These are phyloP conservation scores for Oithona nana DNA, from an alignment of 2,888 invertebrate species.

Conservation along the genomic window DNA sequence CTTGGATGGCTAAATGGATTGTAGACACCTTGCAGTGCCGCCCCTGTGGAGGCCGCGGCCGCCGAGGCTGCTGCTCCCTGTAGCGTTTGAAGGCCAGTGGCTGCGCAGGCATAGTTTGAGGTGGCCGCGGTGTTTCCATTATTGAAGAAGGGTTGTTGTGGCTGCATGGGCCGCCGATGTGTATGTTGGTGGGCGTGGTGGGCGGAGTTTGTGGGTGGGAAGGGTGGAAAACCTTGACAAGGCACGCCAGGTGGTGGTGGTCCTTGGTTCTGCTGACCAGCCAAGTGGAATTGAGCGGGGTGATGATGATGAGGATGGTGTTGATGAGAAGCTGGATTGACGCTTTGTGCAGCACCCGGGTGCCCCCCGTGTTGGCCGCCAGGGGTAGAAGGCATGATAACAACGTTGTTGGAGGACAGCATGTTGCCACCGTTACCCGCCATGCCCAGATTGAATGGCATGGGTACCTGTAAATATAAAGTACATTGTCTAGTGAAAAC, in stretches of 20 bases:
- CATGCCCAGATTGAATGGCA: not conserved
- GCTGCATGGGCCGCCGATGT: conserved; percentile 26
- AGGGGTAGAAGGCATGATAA: not conserved
- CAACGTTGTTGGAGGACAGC: not conserved
- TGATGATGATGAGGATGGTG: conserved; percentile 11
- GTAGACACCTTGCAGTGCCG: not conserved
- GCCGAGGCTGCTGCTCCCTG: not conserved
- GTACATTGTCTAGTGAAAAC: not conserved
- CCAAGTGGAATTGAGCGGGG: conserved; percentile 22
- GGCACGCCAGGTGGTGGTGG: conserved; percentile 26
- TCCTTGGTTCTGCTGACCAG: conserved; percentile 27
- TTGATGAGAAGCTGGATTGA: conserved; percentile 20
- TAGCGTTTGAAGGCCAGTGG: not conserved
- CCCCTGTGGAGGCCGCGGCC: not conserved
- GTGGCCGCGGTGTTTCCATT: too few relatives aligned
- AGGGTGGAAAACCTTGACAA: not conserved
- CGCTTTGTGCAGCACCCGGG: conserved; percentile 20
- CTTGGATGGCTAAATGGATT: not conserved
- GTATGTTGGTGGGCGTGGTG: conserved; percentile 20
- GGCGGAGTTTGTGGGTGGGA: conserved; percentile 21
- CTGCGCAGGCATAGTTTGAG: not conserved
- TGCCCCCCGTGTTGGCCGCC: conserved; percentile 18
- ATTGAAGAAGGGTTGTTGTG: conserved; percentile 5
- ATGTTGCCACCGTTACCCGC: not conserved
- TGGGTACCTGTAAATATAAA: conserved; percentile 23